Percentiles rank a stretch among this genome's conserved stretches.
These are phyloP conservation scores for Danaus melanippus DNA, from an alignment of 1,140 invertebrate genomes.

Conservation along the genomic window DNA sequence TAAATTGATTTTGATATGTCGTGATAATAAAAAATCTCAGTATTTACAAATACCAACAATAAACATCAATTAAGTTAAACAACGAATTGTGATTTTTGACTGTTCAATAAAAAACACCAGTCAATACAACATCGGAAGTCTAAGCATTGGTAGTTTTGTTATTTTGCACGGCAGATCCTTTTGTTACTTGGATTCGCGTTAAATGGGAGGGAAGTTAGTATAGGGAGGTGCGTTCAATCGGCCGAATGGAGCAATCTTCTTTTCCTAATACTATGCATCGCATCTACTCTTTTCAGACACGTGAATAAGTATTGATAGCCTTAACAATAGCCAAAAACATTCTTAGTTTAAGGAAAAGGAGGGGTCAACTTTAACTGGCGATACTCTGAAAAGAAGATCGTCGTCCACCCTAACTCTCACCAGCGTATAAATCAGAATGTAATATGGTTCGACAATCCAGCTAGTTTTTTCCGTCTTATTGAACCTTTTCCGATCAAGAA, in stretches of 20 bases:
- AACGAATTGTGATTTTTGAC: not conserved
- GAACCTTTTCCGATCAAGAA: constrained; percentile 44
- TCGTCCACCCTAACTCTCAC: constrained; percentile 46
- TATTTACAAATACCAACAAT: not conserved
- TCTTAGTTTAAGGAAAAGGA: constrained; percentile 21
- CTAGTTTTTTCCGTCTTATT: constrained; percentile 63
- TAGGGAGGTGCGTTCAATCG: constrained; percentile 60
- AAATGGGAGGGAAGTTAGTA: constrained; percentile 68
- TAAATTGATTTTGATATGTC: too few species aligned
- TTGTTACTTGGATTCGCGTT: constrained; percentile 66
- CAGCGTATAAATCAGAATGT: constrained; percentile 64
- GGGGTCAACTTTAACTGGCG: constrained; percentile 36
- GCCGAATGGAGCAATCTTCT: constrained; percentile 63
- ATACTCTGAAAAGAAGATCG: constrained; percentile 32
- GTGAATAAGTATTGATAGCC: constrained; percentile 35
- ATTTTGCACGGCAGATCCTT: constrained; percentile 62
- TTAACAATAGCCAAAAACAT: constrained; percentile 20
- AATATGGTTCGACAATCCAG: constrained; percentile 59
- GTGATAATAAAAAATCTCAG: too few species aligned
- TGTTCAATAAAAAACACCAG: constrained; percentile 3
- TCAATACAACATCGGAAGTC: constrained; percentile 37
- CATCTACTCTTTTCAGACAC: constrained; percentile 45
- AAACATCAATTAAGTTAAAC: not conserved
- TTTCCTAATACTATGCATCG: constrained; percentile 57
- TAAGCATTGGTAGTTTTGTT: constrained; percentile 63